Evolutionary conservation across 2,888 invertebrate species (phyloP), one percentile per base, ranked within the genome.

Genomic region (Crematogaster levior): DNA sequence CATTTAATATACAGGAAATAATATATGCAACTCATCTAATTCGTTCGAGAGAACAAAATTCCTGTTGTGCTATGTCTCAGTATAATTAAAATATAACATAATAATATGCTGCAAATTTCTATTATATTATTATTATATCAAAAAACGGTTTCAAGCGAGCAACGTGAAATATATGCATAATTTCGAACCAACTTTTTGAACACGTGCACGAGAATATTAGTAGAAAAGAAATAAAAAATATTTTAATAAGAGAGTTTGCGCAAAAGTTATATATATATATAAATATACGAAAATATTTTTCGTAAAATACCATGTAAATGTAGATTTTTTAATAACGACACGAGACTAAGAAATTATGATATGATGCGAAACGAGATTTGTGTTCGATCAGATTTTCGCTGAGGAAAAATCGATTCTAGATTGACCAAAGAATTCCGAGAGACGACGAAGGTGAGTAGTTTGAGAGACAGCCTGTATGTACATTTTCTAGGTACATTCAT

Each of bases 401-500:
- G 43, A 37, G 53, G 53, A 43, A 56, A 77, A 68, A 77, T 77
- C 40, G 65, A 12, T 21, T 66, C 21, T 12, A 77, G 68, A 43
- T 70, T 56, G 21, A 21, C 60, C 34, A 10, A 40, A 12, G 51
- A 63, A 63, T 56, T 37, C 15, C 34, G 27, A 21, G 12, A n/a
- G 48, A 60, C 27, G 21, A 46, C 7, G 43, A 30, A 40, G 63
- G 9, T n/a, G n/a, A n/a, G 27, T 65, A 27, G 43, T 24, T 27
- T 48, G 48, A 30, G 34, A 24, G 61, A 6, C 12, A 40, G 43
- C 15, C 24, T 34, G 43, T 79, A 51, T n/a, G n/a, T 43, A 46
- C 24, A 70, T 70, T 70, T 43, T 56, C 24, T 12, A 70, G 73
- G 56, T 60, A 60, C 70, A 65, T 81, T 56, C 63, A 53, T 24